Conservation (phyloP, 1,140 invertebrate genomes). For the Euura lappo region DNA sequence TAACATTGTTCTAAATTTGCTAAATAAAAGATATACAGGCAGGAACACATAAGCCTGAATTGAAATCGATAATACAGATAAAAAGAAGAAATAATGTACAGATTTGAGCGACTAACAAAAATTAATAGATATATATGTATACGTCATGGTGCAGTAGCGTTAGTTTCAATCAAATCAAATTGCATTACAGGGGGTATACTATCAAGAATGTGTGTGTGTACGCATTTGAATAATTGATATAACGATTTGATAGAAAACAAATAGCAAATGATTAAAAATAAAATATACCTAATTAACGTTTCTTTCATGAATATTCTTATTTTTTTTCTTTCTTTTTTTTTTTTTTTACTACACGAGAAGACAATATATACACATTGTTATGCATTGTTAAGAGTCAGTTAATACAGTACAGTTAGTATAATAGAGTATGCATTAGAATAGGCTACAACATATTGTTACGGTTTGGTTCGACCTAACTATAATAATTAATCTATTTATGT, state of each 20-base stretch:
- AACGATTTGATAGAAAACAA: not conserved
- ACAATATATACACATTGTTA: constrained; percentile 50
- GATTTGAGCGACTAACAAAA: too few relatives aligned
- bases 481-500: constrained; percentile 31
- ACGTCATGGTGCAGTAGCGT: not conserved
- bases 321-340: constrained; percentile 5
- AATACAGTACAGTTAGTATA: constrained; percentile 50
- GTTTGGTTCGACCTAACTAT: constrained; percentile 42
- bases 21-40: too few relatives aligned
- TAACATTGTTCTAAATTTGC: too few relatives aligned
- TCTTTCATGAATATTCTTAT: constrained; percentile 20
- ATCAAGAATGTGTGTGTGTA: not conserved
- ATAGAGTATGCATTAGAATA: constrained; percentile 48
- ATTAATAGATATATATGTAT: not conserved
- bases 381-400: constrained; percentile 50
- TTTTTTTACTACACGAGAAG: constrained; percentile 51
- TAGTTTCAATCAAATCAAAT: not conserved
- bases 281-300: not conserved
- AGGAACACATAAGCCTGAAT: too few relatives aligned
- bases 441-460: constrained; percentile 50
- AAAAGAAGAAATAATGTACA: too few relatives aligned
- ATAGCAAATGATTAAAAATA: not conserved
- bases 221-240: not conserved
- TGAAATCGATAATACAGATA: too few relatives aligned
- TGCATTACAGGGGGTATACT: not conserved